Evolutionary conservation across 2,113 vertebrate genomes (phyloP), one percentile per base, ranked within the genome.

Genomic region (Mystacornis crossleyi): DNA sequence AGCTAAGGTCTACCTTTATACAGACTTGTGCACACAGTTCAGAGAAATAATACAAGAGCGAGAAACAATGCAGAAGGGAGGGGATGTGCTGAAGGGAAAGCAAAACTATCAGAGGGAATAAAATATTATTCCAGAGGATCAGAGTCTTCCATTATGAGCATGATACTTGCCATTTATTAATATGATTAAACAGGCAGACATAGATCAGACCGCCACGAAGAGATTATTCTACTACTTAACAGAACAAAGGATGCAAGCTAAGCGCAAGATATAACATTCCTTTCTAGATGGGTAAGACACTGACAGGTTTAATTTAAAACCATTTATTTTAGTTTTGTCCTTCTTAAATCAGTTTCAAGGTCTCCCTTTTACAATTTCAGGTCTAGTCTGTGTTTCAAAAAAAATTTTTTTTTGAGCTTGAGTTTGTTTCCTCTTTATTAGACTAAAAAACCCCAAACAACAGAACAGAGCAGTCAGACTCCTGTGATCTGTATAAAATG

Each of bases 161-260:
- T 48, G 69, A 87, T 81, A 79, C 54, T 81, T 91, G 78, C 81
- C 70, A 90, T 90, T 91, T 94, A 97, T 94, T 95, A 93, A 72
- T 2, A 10, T 61, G 85, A 93, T 95, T 96, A 90, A 94, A 94
- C 53, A 75, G 65, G 62, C 61, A 96, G 90, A 72, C 57, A 50
- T 50, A 93, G 84, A 91, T 87, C 86, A 93, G 57, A 80, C 57
- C 0, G 8, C 70, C 57, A 91, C 73, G 88, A 93, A 88, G 81
- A 94, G 53, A 90, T 74, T 91, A 85, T 89, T 87, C 36, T 47
- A 40, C 48, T 92, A 43, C 82, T 90, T 93, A 90, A 93, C 43
- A 75, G 81, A 94, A 93, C 90, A 94, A 94, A 88, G 58, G 57
- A 93, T 75, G 73, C n/a, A 64, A 74, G 77, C 55, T 40, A 84